Base-by-base conservation (phyloP, 2,888 invertebrate species). In the Hoplodrina blanda region DNA sequence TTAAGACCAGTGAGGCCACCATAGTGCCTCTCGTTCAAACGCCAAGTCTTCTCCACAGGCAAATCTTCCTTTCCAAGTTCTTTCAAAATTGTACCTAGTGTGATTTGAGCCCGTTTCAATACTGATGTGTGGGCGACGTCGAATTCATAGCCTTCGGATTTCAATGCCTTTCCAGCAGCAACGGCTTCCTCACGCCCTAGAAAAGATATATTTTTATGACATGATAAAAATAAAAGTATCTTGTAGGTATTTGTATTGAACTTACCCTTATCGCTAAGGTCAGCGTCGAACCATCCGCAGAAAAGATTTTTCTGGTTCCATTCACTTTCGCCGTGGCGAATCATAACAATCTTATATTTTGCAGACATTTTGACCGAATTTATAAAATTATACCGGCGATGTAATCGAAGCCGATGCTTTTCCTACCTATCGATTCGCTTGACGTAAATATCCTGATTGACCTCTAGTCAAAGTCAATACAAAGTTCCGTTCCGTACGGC, bases 11-110 rank as follows among this genome's bases (percentile, higher is more conserved):
- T 98, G 8, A 98, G 96, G 53, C 98, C 98, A 62, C 98, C 98
- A 86, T 98, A 98, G 88, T 98, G 98, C 72, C 98, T 97, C 91
- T 98, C 98, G 87, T 98, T 98, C 41, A 98, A 94, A 17, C 98
- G 96, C 98, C 98, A 98, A 13, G 98, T 97, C 88, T 97, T 97
- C 7, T 96, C 90, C 10, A 97, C 93, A 0, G 97, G 97, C 77
- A 98, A 91, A 80, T 97, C 96, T n/a, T 97, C 90, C 86, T 98
- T 97, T 1, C 96, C 97, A 54, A 97, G 96, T 87, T 97, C 97
- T 70, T 97, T 94, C 10, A 98, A 91, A 74, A 98, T 97, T 0
- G 97, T 90, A 62, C 97, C 96, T 53, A 98, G 92, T 0, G 98
- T 98, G 72, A 97, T 96, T 86, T 98, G 97, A 1, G 98, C 98